Base-by-base conservation (phyloP, 1,140 invertebrate species). In the Pachypsylla venusta region DNA sequence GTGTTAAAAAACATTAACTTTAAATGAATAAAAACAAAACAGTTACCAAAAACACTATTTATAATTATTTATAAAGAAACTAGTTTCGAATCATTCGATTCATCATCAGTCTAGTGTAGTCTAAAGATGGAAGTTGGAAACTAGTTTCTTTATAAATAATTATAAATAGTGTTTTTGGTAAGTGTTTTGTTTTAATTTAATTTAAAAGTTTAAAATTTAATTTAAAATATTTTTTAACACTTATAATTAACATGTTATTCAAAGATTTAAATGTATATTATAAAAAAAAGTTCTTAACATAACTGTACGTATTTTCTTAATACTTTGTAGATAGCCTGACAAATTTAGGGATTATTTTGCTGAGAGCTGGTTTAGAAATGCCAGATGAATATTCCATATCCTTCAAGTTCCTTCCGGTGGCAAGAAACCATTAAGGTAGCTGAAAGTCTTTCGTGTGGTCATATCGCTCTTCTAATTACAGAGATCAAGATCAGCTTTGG, bases 391-490 rank as follows among this genome's bases (percentile, higher is more conserved):
- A 69, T 59, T 61, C 66, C 26, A 71, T 56, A 65, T 73, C 67
- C 64, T 68, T 65, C 58, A 64, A 71, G 57, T 53, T 64, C 57
- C 64, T 64, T 53, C 69, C 69, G n/a, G 67, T 69, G 28, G 66
- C 68, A 39, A 70, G 61, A 62, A 64, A 71, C 56, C 68, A 62
- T n/a, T 16, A 71, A 54, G 28, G 69, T 71, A 30, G 65, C 66
- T 27, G 63, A 62, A 24, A 72, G 64, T 56, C 68, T 62, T 62
- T 71, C 68, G 56, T 69, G 60, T 57, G 66, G 62, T 54, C 65
- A 64, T 58, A 72, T 70, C 39, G 66, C 63, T 62, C 57, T 39
- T 62, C 70, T 63, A 68, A 72, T 68, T n/a, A n/a, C n/a, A n/a
- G n/a, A n/a, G n/a, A n/a, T n/a, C n/a, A n/a, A n/a, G n/a, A n/a